phyloP scores from a whole-genome alignment of 1,140 invertebrate genomes.

The Varroa destructor region DNA sequence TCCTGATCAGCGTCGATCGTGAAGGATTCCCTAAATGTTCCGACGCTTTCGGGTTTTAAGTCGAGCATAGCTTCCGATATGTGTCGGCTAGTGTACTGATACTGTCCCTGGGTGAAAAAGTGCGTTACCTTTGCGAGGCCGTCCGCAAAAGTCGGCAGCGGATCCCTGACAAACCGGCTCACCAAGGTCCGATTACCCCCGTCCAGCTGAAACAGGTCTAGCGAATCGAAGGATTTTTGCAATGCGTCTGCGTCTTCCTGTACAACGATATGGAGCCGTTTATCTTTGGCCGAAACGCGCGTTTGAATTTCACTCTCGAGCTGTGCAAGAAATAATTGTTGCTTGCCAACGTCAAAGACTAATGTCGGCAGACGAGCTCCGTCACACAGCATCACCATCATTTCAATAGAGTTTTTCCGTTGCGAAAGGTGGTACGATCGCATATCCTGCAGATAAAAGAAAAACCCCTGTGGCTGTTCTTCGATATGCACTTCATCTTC shows the following conservation, averaged over 20 bases:
- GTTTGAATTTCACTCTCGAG: constrained; percentile 21
- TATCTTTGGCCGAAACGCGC: constrained; percentile 31
- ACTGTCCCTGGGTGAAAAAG: constrained; percentile 41
- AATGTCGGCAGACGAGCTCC: background rate
- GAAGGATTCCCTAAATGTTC: constrained; percentile 42
- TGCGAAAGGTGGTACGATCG: background rate
- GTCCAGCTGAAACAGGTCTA: constrained; percentile 61
- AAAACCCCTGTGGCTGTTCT: background rate
- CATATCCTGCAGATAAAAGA: background rate
- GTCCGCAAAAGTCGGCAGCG: constrained; percentile 57
- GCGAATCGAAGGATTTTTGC: constrained; percentile 66
- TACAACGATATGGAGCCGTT: constrained; percentile 56
- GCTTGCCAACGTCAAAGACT: constrained; percentile 6
- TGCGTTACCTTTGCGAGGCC: constrained; percentile 70
- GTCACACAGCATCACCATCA: background rate
- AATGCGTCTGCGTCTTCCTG: constrained; percentile 56
- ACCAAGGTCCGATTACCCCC: constrained; percentile 49
- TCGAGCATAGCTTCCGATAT: constrained; percentile 37
- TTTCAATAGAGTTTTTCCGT: background rate
- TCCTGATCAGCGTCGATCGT: constrained; percentile 42
- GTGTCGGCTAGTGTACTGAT: constrained; percentile 33
- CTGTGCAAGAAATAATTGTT: background rate
- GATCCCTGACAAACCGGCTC: constrained; percentile 40
- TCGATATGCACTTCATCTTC: constrained; percentile 1
- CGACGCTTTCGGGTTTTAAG: constrained; percentile 48